Percentiles rank a stretch among this genome's conserved stretches.
Evolutionary conservation across 1,140 invertebrate species (phyloP).

Genomic region (Drosophila sproati): DNA sequence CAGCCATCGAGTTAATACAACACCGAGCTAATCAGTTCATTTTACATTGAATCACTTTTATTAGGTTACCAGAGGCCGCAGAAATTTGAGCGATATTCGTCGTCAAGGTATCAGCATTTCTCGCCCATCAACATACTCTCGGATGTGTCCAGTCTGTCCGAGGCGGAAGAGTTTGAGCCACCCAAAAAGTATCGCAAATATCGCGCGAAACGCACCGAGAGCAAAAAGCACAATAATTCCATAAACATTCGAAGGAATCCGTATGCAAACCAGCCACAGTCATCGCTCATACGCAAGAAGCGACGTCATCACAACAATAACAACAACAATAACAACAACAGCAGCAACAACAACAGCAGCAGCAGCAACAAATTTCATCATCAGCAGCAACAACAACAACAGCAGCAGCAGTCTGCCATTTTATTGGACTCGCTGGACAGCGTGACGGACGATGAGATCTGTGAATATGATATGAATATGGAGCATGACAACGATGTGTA

Average conservation of each 20-base stretch:
- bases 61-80: conserved; percentile 51
- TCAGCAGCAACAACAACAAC: conserved; percentile 15
- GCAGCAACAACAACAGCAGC: conserved; percentile 20
- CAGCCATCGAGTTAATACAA: too few relatives aligned
- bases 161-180: conserved; percentile 41
- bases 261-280: conserved; percentile 13
- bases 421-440: conserved; percentile 56
- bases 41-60: conserved; percentile 2
- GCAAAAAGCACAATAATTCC: background rate
- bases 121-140: conserved; percentile 46
- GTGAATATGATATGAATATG: conserved; percentile 53
- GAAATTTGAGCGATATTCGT: conserved; percentile 7
- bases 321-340: conserved; percentile 11
- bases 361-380: background rate
- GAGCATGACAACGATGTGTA: conserved; percentile 53
- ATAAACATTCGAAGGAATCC: conserved; percentile 19
- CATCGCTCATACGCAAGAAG: conserved; percentile 11
- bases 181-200: conserved; percentile 47
- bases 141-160: conserved; percentile 66
- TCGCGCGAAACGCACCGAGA: conserved; percentile 37
- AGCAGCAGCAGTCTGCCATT: conserved; percentile 21
- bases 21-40: conserved; percentile 8
- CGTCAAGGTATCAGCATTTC: conserved; percentile 24
- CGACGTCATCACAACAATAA: conserved; percentile 25
- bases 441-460: conserved; percentile 48